These are phyloP conservation scores for Gouania willdenowi DNA, from an alignment of 2,797 vertebrate species.

Conservation along the genomic window DNA sequence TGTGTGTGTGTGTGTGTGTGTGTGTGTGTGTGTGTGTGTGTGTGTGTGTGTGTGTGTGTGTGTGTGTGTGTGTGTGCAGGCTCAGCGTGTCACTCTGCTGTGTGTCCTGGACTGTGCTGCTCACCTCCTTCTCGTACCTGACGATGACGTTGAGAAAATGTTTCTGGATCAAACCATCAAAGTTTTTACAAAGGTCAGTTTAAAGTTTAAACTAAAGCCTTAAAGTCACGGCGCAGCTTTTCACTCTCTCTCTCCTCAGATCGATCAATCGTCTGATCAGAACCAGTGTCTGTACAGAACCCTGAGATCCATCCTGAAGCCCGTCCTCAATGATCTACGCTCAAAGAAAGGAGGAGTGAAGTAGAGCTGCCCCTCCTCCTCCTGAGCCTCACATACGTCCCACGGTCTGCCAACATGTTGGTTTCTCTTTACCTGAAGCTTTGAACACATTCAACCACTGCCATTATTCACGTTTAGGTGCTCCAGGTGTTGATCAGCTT, in stretches of 20 bases:
- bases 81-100: conserved; percentile 85
- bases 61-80: conserved; percentile 64
- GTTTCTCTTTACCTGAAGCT: too few species aligned
- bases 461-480: too few species aligned
- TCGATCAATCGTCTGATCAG: conserved; percentile 72
- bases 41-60: too few species aligned
- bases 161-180: conserved; percentile 83
- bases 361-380: too few species aligned
- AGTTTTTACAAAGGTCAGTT: conserved; percentile 88
- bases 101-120: conserved; percentile 88
- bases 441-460: too few species aligned
- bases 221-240: rapidly evolving
- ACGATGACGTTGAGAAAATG: conserved; percentile 76
- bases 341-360: conserved; percentile 58
- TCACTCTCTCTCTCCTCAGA: conserved; percentile 20
- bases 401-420: too few species aligned
- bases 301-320: conserved; percentile 83
- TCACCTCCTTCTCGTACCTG: conserved; percentile 78
- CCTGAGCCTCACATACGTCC: too few species aligned
- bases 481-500: too few species aligned
- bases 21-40: too few species aligned
- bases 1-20: too few species aligned
- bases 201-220: too few species aligned
- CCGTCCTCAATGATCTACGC: conserved; percentile 79
- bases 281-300: conserved; percentile 73